Conservation (phyloP, 2,113 vertebrate genomes). For the Caretta caretta region DNA sequence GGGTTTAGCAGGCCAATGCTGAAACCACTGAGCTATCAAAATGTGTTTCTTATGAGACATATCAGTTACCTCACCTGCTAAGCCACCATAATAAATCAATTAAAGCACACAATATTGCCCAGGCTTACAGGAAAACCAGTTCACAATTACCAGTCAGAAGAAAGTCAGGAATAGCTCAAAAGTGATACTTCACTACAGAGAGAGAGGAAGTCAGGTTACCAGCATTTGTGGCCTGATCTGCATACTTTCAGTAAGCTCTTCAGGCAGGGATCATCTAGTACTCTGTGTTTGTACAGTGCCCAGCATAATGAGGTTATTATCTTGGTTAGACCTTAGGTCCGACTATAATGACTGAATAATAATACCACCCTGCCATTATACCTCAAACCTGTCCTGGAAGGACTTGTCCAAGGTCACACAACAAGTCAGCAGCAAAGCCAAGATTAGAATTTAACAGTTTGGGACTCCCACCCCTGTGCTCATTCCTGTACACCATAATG, state of each 20-base stretch:
- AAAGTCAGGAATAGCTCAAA: background rate
- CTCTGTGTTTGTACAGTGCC: too few relatives aligned
- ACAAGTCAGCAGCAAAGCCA: background rate
- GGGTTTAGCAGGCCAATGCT: too few relatives aligned
- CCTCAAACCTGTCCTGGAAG: background rate
- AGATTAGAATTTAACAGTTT: background rate
- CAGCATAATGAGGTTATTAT: too few relatives aligned
- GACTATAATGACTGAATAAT: too few relatives aligned
- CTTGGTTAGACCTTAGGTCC: too few relatives aligned
- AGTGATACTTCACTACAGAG: background rate
- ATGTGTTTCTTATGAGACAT: too few relatives aligned
- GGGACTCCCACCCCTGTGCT: background rate
- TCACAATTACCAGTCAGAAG: background rate
- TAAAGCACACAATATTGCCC: background rate
- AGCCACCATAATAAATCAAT: background rate
- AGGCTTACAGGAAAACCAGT: background rate
- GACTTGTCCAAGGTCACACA: background rate
- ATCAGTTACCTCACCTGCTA: rapidly evolving
- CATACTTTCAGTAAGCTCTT: background rate
- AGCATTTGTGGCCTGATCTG: background rate
- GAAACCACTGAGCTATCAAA: too few relatives aligned
- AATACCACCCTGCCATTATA: background rate
- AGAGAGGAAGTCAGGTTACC: background rate
- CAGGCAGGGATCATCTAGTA: too few relatives aligned
- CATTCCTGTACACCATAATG: background rate